Conservation (phyloP, 2,113 vertebrate genomes). For the Azemiops feae region DNA sequence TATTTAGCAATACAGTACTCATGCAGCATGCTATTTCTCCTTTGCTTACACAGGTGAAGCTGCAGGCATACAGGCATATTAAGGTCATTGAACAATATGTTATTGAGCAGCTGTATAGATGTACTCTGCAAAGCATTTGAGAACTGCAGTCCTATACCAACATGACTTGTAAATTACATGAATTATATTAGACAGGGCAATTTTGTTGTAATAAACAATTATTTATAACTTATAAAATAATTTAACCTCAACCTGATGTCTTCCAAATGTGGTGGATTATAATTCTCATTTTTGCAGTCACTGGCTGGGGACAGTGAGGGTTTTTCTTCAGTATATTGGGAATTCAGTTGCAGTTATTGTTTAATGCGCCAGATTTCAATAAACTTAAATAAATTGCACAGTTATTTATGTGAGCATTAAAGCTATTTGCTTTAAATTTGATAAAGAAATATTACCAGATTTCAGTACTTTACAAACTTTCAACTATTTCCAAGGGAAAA, state of each 20-base stretch:
- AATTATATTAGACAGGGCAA: neutral
- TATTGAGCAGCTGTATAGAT: neutral
- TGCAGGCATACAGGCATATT: neutral
- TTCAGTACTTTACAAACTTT: neutral
- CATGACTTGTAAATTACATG: neutral
- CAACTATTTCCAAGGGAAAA: neutral
- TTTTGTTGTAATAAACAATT: neutral
- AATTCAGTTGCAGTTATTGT: neutral
- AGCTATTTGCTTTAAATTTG: neutral
- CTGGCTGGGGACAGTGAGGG: neutral
- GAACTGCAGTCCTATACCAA: neutral
- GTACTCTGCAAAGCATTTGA: neutral
- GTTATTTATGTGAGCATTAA: neutral
- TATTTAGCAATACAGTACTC: neutral
- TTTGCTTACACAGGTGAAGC: neutral
- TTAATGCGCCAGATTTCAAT: neutral
- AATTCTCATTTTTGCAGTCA: neutral
- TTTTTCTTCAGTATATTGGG: neutral
- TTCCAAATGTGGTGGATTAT: neutral
- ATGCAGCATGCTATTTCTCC: neutral
- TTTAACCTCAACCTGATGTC: neutral
- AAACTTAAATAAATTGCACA: neutral
- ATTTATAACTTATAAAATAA: neutral
- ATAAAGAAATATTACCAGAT: neutral
- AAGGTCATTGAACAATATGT: neutral